These are phyloP conservation scores for Numenius arquata DNA, from an alignment of 2,113 vertebrate genomes.

Conservation along the genomic window DNA sequence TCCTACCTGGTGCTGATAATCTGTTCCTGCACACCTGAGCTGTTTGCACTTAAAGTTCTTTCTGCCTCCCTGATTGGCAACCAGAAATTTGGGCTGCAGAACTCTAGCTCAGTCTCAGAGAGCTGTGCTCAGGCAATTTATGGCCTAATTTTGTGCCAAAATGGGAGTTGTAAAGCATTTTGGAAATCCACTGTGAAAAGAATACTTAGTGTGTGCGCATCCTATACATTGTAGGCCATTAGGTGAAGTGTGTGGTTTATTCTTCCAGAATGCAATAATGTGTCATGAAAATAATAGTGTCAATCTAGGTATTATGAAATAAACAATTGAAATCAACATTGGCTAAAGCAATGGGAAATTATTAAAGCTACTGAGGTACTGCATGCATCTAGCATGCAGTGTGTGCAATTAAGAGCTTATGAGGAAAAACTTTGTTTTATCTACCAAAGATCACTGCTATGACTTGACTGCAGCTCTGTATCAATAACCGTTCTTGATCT, in stretches of 20 bases:
- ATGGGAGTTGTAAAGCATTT: slow-evolving; percentile 5
- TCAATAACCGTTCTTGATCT: slow-evolving; percentile 48
- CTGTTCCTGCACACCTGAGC: neutral
- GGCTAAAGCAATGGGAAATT: slow-evolving; percentile 20
- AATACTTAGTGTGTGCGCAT: neutral
- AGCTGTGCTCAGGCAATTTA: neutral
- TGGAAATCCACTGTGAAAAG: slow-evolving; percentile 24
- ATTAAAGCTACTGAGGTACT: neutral
- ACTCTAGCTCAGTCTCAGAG: neutral
- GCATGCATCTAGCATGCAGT: neutral
- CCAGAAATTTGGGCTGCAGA: neutral
- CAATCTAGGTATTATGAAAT: neutral
- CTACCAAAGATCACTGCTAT: neutral
- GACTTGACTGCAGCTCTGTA: slow-evolving; percentile 41
- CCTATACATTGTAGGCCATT: neutral
- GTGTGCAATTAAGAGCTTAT: slow-evolving; percentile 38
- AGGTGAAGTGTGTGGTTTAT: neutral
- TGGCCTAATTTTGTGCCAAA: neutral
- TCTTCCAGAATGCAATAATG: slow-evolving; percentile 11
- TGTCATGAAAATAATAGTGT: neutral
- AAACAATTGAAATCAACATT: neutral
- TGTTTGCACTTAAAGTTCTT: neutral
- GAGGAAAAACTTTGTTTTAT: slow-evolving; percentile 44
- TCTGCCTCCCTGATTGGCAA: neutral
- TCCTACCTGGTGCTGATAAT: neutral